Conservation (phyloP, 2,113 vertebrate genomes). For the Tychaedon coryphoeus region DNA sequence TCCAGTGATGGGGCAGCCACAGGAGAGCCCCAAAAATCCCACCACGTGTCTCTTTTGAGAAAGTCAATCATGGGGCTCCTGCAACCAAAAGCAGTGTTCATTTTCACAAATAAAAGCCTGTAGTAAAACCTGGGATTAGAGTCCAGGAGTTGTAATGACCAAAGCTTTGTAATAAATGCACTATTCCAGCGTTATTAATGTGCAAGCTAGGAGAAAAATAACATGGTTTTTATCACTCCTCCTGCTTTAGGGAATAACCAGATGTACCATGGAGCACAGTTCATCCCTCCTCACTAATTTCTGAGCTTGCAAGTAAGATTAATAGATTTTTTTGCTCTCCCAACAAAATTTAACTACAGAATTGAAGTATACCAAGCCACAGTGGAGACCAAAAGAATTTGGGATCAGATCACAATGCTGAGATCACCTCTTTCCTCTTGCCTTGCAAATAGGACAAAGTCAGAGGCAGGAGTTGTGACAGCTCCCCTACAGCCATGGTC, state of each 20-base stretch:
- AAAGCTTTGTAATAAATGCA: background rate
- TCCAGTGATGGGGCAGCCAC: background rate
- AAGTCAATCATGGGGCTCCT: accelerated
- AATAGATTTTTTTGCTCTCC: background rate
- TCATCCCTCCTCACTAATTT: background rate
- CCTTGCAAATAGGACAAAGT: background rate
- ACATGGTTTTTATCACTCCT: background rate
- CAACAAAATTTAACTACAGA: background rate
- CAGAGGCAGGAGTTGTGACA: background rate
- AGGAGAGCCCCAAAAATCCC: background rate
- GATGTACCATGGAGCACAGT: background rate
- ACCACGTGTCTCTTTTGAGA: background rate
- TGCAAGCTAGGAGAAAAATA: background rate
- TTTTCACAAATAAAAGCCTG: background rate
- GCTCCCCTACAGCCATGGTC: accelerated
- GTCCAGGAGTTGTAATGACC: background rate
- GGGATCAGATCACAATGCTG: background rate
- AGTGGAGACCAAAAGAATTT: background rate
- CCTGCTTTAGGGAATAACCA: background rate
- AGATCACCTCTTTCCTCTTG: background rate
- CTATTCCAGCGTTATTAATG: background rate
- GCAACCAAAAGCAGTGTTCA: background rate
- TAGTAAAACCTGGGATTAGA: background rate
- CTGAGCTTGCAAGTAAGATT: background rate
- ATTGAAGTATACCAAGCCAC: background rate